Conservation (phyloP, 2,888 invertebrate species). For the Leptopilina syphax region DNA sequence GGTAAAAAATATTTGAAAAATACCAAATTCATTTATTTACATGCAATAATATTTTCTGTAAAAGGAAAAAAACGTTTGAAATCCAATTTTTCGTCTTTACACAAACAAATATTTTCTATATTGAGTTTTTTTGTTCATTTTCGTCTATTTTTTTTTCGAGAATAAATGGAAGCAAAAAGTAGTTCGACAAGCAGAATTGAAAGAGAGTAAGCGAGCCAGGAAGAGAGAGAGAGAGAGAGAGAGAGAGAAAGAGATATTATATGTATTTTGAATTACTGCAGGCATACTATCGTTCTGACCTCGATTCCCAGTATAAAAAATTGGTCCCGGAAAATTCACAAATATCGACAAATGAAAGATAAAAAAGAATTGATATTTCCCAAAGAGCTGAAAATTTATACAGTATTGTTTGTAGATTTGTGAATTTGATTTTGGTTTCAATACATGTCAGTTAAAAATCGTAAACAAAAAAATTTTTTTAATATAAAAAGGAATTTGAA, state of each 20-base stretch:
- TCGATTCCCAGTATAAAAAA: slow-evolving; percentile 14
- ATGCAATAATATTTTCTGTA: background rate
- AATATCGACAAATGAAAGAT: slow-evolving; percentile 5
- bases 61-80: background rate
- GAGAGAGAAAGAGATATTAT: background rate
- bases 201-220: background rate
- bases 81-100: background rate
- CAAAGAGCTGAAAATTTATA: background rate
- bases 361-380: background rate
- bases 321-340: background rate
- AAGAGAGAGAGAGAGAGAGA: background rate
- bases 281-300: slow-evolving; percentile 20
- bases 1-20: background rate
- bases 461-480: background rate
- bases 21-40: background rate
- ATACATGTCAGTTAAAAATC: background rate
- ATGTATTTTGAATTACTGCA: slow-evolving; percentile 30
- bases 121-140: background rate
- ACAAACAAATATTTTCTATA: background rate
- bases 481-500: background rate
- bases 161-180: slow-evolving; percentile 13
- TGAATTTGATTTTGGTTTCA: background rate
- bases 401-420: background rate
- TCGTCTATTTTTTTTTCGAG: background rate
- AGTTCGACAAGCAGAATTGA: slow-evolving; percentile 25